These are phyloP conservation scores for Cynopterus brachyotis DNA, from an alignment of 2,113 vertebrate species.

Conservation along the genomic window DNA sequence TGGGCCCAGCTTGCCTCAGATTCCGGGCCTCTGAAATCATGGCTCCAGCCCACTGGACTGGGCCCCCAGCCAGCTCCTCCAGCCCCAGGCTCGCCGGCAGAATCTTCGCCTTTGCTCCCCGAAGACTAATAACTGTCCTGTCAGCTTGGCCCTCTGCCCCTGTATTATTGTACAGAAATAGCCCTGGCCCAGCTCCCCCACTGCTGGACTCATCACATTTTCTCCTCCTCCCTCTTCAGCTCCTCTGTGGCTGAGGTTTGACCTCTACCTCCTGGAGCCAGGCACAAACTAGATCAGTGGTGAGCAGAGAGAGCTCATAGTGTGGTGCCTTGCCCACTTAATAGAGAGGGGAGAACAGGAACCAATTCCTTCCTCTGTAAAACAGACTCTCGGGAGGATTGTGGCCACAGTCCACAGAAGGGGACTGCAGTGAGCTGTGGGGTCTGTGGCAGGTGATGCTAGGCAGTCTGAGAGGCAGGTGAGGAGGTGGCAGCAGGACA, in stretches of 20 bases:
- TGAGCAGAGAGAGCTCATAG: neutral
- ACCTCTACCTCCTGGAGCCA: slow-evolving; percentile 49
- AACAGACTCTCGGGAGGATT: neutral
- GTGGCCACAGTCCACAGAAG: neutral
- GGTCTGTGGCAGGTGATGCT: no score
- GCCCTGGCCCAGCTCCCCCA: neutral
- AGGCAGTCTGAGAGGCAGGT: neutral
- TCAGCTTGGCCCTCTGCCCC: slow-evolving; percentile 71
- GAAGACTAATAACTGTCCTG: slow-evolving; percentile 54
- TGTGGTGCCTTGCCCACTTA: neutral
- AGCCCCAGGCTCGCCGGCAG: slow-evolving; percentile 25
- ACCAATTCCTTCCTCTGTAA: neutral
- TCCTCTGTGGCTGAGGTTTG: neutral
- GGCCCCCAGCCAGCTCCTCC: slow-evolving; percentile 38
- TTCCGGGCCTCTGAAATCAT: slow-evolving; percentile 75
- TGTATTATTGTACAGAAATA: slow-evolving; percentile 77
- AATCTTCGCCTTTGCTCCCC: slow-evolving; percentile 66
- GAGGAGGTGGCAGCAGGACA: neutral
- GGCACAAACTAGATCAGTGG: slow-evolving; percentile 41
- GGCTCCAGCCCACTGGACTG: slow-evolving; percentile 48
- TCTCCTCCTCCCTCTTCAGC: neutral
- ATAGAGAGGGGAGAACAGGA: neutral
- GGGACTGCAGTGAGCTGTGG: neutral
- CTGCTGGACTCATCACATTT: neutral
- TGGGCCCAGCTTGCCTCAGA: slow-evolving; percentile 18